Base-by-base conservation (phyloP, 2,113 vertebrate species). In the Gnathonemus longibarbis region DNA sequence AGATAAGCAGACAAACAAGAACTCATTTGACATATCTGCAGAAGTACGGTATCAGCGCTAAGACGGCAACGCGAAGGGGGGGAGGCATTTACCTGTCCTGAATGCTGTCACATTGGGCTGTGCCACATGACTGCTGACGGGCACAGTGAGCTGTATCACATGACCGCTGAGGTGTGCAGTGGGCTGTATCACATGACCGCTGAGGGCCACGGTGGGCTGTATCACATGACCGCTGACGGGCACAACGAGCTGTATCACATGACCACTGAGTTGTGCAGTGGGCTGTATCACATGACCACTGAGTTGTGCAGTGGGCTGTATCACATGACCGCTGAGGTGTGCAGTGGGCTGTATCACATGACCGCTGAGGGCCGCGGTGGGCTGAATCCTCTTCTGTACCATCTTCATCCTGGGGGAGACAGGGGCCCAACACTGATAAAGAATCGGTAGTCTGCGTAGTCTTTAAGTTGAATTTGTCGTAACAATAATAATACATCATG, bases 1-100 rank as follows among this genome's bases (percentile, higher is more conserved):
- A 35, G 35, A 45, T 49, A 45, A 24, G 35, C 52, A 35, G 87
- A 70, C 3, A 5, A 27, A 56, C 27, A 88, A 52, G n/a, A 77
- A 48, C 1, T 66, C 27, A 35, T 50, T 87, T 35, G 4, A 11
- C 35, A 62, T 48, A 24, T 39, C 48, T 74, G 35, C 53, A 87
- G 46, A 49, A 52, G 8, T 45, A 42, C n/a, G 15, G 21, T 24
- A n/a, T 87, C 46, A 52, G 86, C 66, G 87, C 9, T n/a, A n/a
- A 88, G 66, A 6, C 6, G 15, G 46, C 15, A 49, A 0, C 7
- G 50, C 1, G 46, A 84, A 39, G 31, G 35, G 39, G 66, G 49
- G 1, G 45, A 13, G 5, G 31, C 74, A 52, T 90, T 90, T 94
- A 97, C 96, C 96, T 93, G 89, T 94, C 94, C 89, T 92, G 94